Conservation (phyloP, 1,140 invertebrate species). For the Physella acuta region DNA sequence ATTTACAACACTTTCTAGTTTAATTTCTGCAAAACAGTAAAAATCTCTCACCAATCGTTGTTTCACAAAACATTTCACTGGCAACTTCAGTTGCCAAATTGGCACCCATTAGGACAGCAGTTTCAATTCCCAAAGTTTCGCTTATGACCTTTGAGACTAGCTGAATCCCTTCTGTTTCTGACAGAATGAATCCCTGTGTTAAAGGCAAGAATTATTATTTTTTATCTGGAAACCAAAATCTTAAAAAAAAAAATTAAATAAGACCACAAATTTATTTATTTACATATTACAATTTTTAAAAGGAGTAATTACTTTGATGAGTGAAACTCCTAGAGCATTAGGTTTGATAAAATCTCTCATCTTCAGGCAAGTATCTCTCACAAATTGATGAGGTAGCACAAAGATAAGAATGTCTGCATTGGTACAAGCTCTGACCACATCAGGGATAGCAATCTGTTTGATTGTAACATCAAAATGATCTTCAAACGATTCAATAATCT, state of each 20-base stretch:
- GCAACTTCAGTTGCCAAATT: constrained; percentile 95
- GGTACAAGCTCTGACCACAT: constrained; percentile 84
- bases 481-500: no score
- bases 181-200: constrained; percentile 46
- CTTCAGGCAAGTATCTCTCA: constrained; percentile 79
- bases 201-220: not conserved
- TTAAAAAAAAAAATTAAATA: not conserved
- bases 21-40: no score
- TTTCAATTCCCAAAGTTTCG: constrained; percentile 53
- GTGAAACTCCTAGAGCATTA: constrained; percentile 84
- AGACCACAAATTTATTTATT: not conserved
- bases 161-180: constrained; percentile 35
- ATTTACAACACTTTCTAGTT: no score
- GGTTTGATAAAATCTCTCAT: constrained; percentile 87
- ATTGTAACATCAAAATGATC: constrained; percentile 12
- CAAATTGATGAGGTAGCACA: constrained; percentile 98
- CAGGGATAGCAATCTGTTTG: constrained; percentile 85
- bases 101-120: constrained; percentile 95
- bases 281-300: not conserved
- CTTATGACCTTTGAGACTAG: constrained; percentile 46
- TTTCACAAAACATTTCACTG: constrained; percentile 96
- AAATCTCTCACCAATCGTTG: constrained; percentile 95
- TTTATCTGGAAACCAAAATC: not conserved
- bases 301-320: constrained; percentile 79
- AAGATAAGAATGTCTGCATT: constrained; percentile 95